Conservation (phyloP, 2,888 invertebrate species). For the Priapulus caudatus region DNA sequence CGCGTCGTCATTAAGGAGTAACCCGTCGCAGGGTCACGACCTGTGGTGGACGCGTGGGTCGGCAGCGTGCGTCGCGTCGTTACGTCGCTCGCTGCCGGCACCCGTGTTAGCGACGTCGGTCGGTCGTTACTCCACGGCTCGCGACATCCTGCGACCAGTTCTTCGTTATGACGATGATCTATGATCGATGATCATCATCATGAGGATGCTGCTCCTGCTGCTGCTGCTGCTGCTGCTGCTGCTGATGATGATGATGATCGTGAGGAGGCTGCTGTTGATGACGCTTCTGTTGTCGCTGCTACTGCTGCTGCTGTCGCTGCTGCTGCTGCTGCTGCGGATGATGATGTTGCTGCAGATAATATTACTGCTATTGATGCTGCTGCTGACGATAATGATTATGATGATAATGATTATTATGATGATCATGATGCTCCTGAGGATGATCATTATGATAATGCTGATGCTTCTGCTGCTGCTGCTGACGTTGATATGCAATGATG, state of each 20-base stretch:
- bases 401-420: conserved; percentile 4
- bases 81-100: no score
- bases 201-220: neutral
- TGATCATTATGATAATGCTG: no score
- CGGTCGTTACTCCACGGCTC: no score
- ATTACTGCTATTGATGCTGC: conserved; percentile 4
- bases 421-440: neutral
- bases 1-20: no score
- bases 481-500: no score
- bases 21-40: no score
- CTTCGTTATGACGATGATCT: no score
- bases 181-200: neutral
- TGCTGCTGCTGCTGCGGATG: conserved; percentile 1
- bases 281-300: neutral
- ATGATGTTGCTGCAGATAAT: conserved; percentile 7
- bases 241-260: neutral
- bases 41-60: no score
- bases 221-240: neutral
- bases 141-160: no score
- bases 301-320: neutral
- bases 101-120: no score
- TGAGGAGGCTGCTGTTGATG: neutral
- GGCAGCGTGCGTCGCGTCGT: no score
- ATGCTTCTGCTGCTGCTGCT: no score
- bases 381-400: conserved; percentile 7